Percentiles rank a stretch among this genome's conserved stretches.
phyloP scores from a whole-genome alignment of 1,140 invertebrate species.

The Cylas formicarius region DNA sequence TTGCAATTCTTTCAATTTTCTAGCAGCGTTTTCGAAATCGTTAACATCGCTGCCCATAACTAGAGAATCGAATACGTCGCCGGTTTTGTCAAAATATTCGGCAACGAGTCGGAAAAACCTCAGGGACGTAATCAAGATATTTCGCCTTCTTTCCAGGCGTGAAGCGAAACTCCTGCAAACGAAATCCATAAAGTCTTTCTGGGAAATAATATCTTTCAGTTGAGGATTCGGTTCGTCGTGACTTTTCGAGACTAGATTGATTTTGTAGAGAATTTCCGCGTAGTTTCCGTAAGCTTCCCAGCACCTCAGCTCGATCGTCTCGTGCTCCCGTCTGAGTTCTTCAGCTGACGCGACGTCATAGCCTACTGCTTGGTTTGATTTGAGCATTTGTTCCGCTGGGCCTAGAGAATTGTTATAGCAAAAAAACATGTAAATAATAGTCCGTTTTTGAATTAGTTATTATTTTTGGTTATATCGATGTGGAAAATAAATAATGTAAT shows the following conservation, averaged over 20 bases:
- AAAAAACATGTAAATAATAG: too few species aligned
- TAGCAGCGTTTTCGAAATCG: conserved; percentile 48
- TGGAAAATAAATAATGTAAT: too few species aligned
- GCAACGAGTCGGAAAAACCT: conserved; percentile 68
- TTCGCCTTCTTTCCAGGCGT: conserved; percentile 63
- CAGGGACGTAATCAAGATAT: conserved; percentile 67
- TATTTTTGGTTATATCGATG: too few species aligned
- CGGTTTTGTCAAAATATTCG: conserved; percentile 61
- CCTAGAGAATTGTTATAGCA: conserved; percentile 35
- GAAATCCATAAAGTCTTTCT: conserved; percentile 72
- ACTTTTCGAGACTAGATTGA: conserved; percentile 47
- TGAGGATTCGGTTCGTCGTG: conserved; percentile 40
- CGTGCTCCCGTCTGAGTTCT: conserved; percentile 61
- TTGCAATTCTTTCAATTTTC: conserved; percentile 51
- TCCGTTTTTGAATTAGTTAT: too few species aligned
- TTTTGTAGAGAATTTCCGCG: conserved; percentile 65
- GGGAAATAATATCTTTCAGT: conserved; percentile 54
- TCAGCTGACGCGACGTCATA: conserved; percentile 64
- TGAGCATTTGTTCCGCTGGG: conserved; percentile 63
- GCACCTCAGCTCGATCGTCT: conserved; percentile 69
- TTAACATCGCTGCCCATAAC: conserved; percentile 53
- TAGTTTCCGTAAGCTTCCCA: conserved; percentile 68
- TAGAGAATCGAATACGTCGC: conserved; percentile 58
- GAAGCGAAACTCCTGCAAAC: conserved; percentile 70
- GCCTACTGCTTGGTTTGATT: conserved; percentile 62